Evolutionary conservation across 2,888 invertebrate species (phyloP).

Genomic region (Thyatira batis): DNA sequence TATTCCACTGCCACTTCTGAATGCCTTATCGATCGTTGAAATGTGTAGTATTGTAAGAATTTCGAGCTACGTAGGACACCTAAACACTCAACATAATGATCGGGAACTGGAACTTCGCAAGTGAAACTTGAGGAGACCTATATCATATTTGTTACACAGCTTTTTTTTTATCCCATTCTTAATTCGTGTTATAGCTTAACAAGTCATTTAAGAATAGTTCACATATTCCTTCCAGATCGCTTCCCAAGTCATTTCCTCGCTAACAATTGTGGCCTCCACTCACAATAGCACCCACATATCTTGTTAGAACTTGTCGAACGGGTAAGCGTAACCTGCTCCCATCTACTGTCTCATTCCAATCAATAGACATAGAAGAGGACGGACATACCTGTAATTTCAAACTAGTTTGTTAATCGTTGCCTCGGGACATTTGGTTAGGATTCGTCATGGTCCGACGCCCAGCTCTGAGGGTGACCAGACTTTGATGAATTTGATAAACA

Average conservation of each 20-base stretch:
- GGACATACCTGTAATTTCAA: constrained; percentile 24
- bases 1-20: too few species aligned
- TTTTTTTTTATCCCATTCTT: too few species aligned
- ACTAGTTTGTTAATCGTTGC: constrained; percentile 65
- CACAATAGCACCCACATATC: constrained; percentile 58
- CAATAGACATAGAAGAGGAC: constrained; percentile 25
- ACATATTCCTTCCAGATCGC: background rate
- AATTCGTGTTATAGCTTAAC: too few species aligned
- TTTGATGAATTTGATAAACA: constrained; percentile 56
- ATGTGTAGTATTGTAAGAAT: too few species aligned
- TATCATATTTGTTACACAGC: too few species aligned
- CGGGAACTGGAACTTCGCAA: too few species aligned
- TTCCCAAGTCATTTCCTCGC: constrained; percentile 22
- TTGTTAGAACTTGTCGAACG: constrained; percentile 49
- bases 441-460: constrained; percentile 71
- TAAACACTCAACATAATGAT: too few species aligned
- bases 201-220: background rate
- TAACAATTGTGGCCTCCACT: constrained; percentile 42
- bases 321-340: constrained; percentile 53
- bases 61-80: too few species aligned
- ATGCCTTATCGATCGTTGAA: too few species aligned
- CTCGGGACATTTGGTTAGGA: constrained; percentile 69
- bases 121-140: too few species aligned
- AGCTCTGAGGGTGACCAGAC: constrained; percentile 52
- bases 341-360: constrained; percentile 29